These are phyloP conservation scores for Austrolebias charrua DNA, from an alignment of 2,797 vertebrate genomes.

Conservation along the genomic window DNA sequence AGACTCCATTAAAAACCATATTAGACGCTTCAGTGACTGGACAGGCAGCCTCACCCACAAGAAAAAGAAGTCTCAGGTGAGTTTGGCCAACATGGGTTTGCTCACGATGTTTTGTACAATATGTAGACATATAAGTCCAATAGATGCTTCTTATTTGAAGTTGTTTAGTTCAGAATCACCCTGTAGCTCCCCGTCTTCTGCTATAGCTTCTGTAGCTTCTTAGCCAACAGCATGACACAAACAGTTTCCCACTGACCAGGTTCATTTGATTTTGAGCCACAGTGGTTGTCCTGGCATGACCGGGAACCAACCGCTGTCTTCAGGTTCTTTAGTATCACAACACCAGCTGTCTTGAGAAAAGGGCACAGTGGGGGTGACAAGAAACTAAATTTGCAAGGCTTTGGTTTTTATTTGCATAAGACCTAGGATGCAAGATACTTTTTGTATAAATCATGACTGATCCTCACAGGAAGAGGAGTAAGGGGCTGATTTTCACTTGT, in stretches of 20 bases:
- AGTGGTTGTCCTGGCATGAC: conserved; percentile 52
- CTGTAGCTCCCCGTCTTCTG: neutral
- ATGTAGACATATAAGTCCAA: conserved; percentile 22
- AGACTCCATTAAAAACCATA: conserved; percentile 87
- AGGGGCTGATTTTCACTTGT: conserved; percentile 30
- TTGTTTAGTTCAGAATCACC: too few species aligned
- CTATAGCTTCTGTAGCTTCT: conserved; percentile 1
- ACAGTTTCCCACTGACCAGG: conserved; percentile 44
- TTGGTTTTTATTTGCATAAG: conserved; percentile 23
- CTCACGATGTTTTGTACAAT: neutral
- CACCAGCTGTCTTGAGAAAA: conserved; percentile 71
- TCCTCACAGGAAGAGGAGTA: conserved; percentile 25
- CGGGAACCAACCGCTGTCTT: conserved; percentile 50
- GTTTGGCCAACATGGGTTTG: neutral
- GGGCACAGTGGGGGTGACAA: conserved; percentile 53
- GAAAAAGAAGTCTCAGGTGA: conserved; percentile 90
- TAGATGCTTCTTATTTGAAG: neutral
- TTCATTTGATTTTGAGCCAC: conserved; percentile 49
- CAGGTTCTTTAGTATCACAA: conserved; percentile 53
- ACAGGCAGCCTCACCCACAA: conserved; percentile 92
- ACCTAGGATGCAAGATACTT: conserved; percentile 18
- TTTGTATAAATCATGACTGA: conserved; percentile 38
- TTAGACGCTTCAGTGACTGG: conserved; percentile 93
- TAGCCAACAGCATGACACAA: conserved; percentile 18
- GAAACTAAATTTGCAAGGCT: conserved; percentile 58